Evolutionary conservation across 2,888 invertebrate genomes (phyloP).

Genomic region (Agonum fuliginosum): DNA sequence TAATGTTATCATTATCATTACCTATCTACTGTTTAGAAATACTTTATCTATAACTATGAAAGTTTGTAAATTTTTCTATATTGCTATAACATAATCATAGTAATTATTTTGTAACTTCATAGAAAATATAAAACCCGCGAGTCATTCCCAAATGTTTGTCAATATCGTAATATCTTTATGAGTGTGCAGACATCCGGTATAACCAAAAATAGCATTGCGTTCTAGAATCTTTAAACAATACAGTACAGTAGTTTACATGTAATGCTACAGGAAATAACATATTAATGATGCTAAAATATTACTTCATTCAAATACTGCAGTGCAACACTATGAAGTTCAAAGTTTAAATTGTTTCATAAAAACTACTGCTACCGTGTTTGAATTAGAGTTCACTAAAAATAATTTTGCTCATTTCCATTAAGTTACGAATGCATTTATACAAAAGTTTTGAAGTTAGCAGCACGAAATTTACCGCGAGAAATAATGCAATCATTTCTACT

Average conservation of each 20-base stretch:
- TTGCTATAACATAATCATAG: too few relatives aligned
- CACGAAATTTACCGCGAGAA: constrained; percentile 11
- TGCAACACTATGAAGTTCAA: too few relatives aligned
- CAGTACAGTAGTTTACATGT: not conserved
- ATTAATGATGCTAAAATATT: not conserved
- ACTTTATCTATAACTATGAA: too few relatives aligned
- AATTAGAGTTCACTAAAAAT: not conserved
- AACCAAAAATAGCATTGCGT: constrained; percentile 32
- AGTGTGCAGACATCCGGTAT: constrained; percentile 5
- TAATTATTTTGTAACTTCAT: too few relatives aligned
- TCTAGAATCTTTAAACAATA: constrained; percentile 4
- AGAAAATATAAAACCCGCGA: not conserved
- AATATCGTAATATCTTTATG: constrained; percentile 15
- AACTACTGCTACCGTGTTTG: too few relatives aligned
- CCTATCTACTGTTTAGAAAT: too few relatives aligned
- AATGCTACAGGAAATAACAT: constrained; percentile 12
- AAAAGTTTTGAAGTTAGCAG: not conserved
- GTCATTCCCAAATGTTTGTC: not conserved
- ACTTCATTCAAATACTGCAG: too few relatives aligned
- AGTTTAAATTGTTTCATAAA: too few relatives aligned
- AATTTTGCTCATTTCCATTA: constrained; percentile 18
- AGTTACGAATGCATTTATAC: constrained; percentile 3
- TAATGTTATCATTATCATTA: too few relatives aligned
- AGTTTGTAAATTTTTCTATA: not conserved
- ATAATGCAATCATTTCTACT: not conserved